These are phyloP conservation scores for Drosophila sulfurigaster DNA, from an alignment of 1,140 invertebrate species.

Conservation along the genomic window DNA sequence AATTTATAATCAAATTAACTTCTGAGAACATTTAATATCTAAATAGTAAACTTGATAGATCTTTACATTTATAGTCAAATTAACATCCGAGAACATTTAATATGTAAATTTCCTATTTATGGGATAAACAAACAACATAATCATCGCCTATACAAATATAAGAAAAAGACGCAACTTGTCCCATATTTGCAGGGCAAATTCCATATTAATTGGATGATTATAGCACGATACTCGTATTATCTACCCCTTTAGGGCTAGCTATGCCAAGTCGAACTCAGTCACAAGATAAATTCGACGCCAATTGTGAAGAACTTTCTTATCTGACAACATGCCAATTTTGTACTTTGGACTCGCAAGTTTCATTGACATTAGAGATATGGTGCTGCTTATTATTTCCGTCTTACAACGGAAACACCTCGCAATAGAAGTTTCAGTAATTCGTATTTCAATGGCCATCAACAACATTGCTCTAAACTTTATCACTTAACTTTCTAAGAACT, in stretches of 20 bases:
- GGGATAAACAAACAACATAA: too few relatives aligned
- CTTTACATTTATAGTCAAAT: too few relatives aligned
- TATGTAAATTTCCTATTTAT: too few relatives aligned
- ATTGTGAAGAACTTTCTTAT: background rate
- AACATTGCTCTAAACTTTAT: background rate
- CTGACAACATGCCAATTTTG: background rate
- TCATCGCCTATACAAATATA: too few relatives aligned
- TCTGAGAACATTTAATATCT: too few relatives aligned
- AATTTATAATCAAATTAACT: too few relatives aligned
- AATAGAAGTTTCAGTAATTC: background rate
- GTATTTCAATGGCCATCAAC: background rate
- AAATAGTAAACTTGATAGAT: too few relatives aligned
- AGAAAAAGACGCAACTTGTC: background rate
- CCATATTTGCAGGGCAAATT: conserved; percentile 1
- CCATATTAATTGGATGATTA: background rate
- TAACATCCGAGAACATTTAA: too few relatives aligned
- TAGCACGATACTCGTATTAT: background rate
- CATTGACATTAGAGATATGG: conserved; percentile 5
- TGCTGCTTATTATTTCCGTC: background rate
- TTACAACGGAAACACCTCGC: background rate
- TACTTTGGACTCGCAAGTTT: conserved; percentile 6
- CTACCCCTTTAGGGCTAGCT: background rate
- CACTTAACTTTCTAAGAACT: background rate
- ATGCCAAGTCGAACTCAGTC: background rate
- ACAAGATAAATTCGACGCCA: background rate